phyloP scores from a whole-genome alignment of 2,797 vertebrate species.

The Taenioides sp. region DNA sequence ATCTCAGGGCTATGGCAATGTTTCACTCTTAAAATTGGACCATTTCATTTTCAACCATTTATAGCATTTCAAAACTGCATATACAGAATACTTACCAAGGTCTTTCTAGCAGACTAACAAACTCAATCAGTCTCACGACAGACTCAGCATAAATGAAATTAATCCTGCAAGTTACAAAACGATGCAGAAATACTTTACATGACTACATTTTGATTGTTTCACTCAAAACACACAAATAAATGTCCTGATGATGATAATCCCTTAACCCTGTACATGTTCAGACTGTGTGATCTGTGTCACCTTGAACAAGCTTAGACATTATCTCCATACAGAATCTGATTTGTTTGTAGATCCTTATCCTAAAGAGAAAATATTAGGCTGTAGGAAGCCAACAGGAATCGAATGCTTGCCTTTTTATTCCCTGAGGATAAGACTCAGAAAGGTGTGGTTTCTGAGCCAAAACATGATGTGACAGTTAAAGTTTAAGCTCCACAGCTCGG shows the following conservation, averaged over 20 bases:
- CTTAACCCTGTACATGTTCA: slow-evolving; percentile 1
- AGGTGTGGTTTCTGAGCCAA: slow-evolving; percentile 34
- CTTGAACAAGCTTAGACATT: background rate
- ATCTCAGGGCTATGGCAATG: background rate
- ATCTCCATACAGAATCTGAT: background rate
- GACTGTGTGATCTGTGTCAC: background rate
- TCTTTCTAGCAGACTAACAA: background rate
- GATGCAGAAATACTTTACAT: background rate
- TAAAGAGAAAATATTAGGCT: slow-evolving; percentile 26
- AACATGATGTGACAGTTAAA: slow-evolving; percentile 48
- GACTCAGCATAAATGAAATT: background rate
- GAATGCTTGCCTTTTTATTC: slow-evolving; percentile 23
- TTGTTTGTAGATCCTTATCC: slow-evolving; percentile 28
- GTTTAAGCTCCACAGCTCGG: slow-evolving; percentile 48
- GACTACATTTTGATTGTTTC: background rate
- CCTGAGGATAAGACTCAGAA: slow-evolving; percentile 30
- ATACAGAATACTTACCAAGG: background rate
- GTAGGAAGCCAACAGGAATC: slow-evolving; percentile 29
- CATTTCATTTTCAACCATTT: background rate
- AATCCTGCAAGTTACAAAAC: background rate
- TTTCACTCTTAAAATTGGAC: background rate
- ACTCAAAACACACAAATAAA: background rate
- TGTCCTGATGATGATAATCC: background rate
- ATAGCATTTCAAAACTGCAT: background rate
- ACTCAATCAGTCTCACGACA: background rate